Conservation (phyloP, 2,797 vertebrate species). For the Enteromius anoplus region DNA sequence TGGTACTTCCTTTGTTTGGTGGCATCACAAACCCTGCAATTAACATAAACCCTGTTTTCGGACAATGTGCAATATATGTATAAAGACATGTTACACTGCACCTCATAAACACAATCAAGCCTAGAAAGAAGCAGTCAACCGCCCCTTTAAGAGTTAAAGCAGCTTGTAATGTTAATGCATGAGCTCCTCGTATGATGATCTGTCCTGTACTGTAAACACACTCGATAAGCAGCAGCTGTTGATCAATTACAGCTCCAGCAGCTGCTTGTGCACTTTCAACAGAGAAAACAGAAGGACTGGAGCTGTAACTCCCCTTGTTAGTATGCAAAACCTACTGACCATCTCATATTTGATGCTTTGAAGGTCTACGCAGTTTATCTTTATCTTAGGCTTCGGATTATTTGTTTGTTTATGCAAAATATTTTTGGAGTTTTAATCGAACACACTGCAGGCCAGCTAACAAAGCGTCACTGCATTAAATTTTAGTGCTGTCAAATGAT, state of each 20-base stretch:
- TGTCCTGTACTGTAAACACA: slow-evolving; percentile 22
- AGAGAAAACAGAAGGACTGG: background rate
- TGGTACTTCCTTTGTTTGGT: no score
- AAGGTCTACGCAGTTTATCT: background rate
- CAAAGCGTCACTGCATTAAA: background rate
- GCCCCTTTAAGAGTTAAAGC: background rate
- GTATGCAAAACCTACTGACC: background rate
- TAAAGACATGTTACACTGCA: no score
- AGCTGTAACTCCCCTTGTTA: background rate
- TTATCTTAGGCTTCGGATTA: background rate
- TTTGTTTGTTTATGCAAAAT: background rate
- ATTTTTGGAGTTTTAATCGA: background rate
- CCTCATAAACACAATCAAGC: no score
- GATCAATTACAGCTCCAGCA: slow-evolving; percentile 1
- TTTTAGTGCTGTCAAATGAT: no score
- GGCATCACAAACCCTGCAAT: no score
- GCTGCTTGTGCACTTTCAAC: slow-evolving; percentile 4
- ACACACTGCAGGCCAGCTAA: background rate
- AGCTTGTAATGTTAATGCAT: background rate
- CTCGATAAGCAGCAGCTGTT: slow-evolving; percentile 33
- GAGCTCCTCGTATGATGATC: background rate
- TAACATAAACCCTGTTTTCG: no score
- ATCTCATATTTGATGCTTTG: background rate
- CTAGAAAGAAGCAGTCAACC: no score
- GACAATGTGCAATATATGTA: no score